These are phyloP conservation scores for Trachythela sp. DNA, from an alignment of 64 coral and sea anemone genomes.

Conservation along the genomic window DNA sequence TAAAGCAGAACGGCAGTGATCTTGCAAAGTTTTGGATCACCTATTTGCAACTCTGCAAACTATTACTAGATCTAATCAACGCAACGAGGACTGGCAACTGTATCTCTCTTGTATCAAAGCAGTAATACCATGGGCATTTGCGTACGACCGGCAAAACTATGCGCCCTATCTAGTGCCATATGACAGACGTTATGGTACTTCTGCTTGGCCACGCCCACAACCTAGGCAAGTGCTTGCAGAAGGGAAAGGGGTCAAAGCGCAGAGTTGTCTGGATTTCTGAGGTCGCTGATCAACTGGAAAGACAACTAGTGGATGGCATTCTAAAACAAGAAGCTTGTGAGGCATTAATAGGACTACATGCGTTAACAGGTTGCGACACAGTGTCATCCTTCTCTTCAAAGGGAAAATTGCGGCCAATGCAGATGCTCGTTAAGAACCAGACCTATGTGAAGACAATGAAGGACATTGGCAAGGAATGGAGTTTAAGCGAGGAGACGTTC, in stretches of 20 bases:
- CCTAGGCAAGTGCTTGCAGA: constrained; percentile 40
- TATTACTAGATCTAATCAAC: constrained; percentile 47
- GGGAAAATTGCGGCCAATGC: neutral
- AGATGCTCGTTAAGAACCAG: neutral
- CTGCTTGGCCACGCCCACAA: constrained; percentile 45
- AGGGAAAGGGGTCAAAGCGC: constrained; percentile 45
- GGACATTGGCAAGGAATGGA: constrained; percentile 53
- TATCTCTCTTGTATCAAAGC: constrained; percentile 56
- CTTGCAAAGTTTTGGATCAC: constrained; percentile 55
- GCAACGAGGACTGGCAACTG: constrained; percentile 41
- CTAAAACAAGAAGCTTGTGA: constrained; percentile 17
- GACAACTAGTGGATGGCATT: constrained; percentile 43
- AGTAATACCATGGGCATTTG: constrained; percentile 54
- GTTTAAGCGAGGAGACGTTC: constrained; percentile 16
- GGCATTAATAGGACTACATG: neutral
- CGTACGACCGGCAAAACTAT: constrained; percentile 58
- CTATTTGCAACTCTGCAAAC: constrained; percentile 56
- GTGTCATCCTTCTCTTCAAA: neutral
- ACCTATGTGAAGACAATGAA: constrained; percentile 38
- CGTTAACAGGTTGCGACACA: neutral
- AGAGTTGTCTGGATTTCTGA: constrained; percentile 56
- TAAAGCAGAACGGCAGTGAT: constrained; percentile 39
- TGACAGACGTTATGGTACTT: constrained; percentile 25
- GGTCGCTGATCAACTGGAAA: constrained; percentile 44
- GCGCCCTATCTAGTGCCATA: neutral